Conservation (phyloP, 2,797 vertebrate species). For the Gobionotothen gibberifrons region DNA sequence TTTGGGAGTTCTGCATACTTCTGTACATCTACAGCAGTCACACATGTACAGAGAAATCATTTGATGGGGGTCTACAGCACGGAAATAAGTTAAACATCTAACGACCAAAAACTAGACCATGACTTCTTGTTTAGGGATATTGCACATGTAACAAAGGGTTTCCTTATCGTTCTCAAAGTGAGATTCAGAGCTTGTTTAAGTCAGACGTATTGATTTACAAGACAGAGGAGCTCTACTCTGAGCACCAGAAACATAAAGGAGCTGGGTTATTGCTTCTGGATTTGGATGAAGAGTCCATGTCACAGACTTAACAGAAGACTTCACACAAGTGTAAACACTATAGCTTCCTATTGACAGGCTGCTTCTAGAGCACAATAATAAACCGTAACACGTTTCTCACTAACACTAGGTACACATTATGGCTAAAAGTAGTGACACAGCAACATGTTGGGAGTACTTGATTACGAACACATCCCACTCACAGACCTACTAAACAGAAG, state of each 20-base stretch:
- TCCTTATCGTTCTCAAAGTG: slow-evolving; percentile 16
- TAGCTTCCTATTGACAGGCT: slow-evolving; percentile 16
- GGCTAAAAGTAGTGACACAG: slow-evolving; percentile 25
- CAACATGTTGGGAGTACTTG: background rate
- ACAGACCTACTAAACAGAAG: slow-evolving; percentile 13
- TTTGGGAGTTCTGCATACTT: slow-evolving; percentile 15
- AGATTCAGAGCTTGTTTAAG: slow-evolving; percentile 25
- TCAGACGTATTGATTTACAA: slow-evolving; percentile 10
- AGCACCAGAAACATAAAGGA: slow-evolving; percentile 31
- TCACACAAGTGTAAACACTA: slow-evolving; percentile 41
- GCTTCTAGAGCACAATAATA: slow-evolving; percentile 42
- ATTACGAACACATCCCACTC: slow-evolving; percentile 14
- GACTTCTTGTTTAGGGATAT: slow-evolving; percentile 54
- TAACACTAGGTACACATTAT: slow-evolving; percentile 14
- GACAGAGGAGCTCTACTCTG: slow-evolving; percentile 25
- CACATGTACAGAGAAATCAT: slow-evolving; percentile 22
- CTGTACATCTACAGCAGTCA: slow-evolving; percentile 40
- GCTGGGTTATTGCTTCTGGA: slow-evolving; percentile 61
- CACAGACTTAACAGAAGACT: slow-evolving; percentile 15
- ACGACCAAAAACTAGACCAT: slow-evolving; percentile 48
- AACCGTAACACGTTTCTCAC: slow-evolving; percentile 28
- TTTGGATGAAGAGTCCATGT: slow-evolving; percentile 29
- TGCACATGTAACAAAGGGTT: slow-evolving; percentile 47
- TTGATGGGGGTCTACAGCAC: slow-evolving; percentile 51
- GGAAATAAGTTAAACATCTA: slow-evolving; percentile 51